Conservation (phyloP, 2,888 invertebrate genomes). For the Rambutsinella grinnellia region DNA sequence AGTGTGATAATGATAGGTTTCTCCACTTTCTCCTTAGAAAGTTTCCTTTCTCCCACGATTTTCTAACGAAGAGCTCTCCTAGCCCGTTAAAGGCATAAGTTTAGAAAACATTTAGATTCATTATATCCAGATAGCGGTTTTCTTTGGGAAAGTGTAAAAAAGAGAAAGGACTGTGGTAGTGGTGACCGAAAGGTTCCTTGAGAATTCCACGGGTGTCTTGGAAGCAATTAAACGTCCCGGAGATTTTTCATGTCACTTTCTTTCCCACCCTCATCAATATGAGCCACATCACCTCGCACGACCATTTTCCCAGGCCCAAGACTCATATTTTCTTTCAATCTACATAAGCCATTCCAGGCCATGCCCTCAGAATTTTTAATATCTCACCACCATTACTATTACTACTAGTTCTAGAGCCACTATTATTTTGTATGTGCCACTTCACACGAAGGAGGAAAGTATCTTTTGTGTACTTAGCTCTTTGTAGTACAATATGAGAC, state of each 20-base stretch:
- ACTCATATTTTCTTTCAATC: conserved; percentile 67
- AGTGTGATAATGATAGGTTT: conserved; percentile 20
- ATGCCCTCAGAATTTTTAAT: conserved; percentile 66
- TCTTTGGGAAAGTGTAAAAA: neutral
- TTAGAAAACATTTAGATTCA: neutral
- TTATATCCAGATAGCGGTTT: neutral
- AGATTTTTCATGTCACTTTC: conserved; percentile 66
- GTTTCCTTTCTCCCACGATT: conserved; percentile 9
- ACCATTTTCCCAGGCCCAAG: conserved; percentile 62
- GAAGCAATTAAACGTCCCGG: conserved; percentile 66
- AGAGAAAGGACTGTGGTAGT: conserved; percentile 23
- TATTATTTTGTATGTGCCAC: conserved; percentile 32
- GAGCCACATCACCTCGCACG: conserved; percentile 63
- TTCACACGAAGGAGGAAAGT: conserved; percentile 19
- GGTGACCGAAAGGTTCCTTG: conserved; percentile 59
- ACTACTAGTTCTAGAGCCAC: too few relatives aligned
- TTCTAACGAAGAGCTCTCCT: too few relatives aligned
- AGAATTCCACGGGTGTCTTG: conserved; percentile 66
- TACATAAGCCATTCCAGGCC: conserved; percentile 66
- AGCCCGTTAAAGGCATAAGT: neutral
- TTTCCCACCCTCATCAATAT: conserved; percentile 65
- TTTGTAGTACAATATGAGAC: neutral
- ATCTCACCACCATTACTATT: conserved; percentile 21
- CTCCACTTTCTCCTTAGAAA: conserved; percentile 9
- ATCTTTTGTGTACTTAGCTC: conserved; percentile 28